Percentiles rank a stretch among this genome's conserved stretches.
Evolutionary conservation across 2,113 vertebrate species (phyloP).

Genomic region (Myiozetetes cayanensis): DNA sequence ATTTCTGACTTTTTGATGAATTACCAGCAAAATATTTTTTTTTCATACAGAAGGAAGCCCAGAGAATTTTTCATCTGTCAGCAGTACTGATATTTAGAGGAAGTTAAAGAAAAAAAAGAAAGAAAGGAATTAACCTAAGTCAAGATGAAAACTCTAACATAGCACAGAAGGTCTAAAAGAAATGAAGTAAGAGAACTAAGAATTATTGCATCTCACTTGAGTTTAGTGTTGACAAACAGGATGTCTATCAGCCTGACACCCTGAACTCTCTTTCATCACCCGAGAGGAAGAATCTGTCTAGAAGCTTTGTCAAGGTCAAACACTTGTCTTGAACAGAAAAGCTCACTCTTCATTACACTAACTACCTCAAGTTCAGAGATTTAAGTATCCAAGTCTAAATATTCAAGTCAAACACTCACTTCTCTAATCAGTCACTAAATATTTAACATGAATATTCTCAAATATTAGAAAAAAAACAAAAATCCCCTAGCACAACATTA

Average conservation of each 20-base stretch:
- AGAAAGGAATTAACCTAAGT: not conserved
- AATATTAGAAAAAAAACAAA: not conserved
- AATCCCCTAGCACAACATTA: not conserved
- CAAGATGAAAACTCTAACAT: not conserved
- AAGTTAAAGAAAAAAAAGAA: not conserved
- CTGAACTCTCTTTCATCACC: not conserved
- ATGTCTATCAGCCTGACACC: not conserved
- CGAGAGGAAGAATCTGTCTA: not conserved
- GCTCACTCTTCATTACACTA: not conserved
- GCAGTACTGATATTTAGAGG: not conserved
- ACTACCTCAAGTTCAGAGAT: not conserved
- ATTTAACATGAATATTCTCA: not conserved
- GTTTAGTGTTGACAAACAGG: not conserved
- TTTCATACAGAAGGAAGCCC: not conserved
- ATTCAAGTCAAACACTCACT: not conserved
- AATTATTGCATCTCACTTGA: not conserved
- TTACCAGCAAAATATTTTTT: not conserved
- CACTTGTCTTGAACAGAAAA: not conserved
- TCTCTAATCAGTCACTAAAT: not conserved
- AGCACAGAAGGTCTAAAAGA: not conserved
- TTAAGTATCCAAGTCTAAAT: not conserved
- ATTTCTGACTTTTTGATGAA: not conserved
- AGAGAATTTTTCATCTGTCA: not conserved
- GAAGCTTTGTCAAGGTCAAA: not conserved
- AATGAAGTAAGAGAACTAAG: not conserved